These are phyloP conservation scores for Gymnopithys bicolor DNA, from an alignment of 2,797 vertebrate species.

Conservation along the genomic window DNA sequence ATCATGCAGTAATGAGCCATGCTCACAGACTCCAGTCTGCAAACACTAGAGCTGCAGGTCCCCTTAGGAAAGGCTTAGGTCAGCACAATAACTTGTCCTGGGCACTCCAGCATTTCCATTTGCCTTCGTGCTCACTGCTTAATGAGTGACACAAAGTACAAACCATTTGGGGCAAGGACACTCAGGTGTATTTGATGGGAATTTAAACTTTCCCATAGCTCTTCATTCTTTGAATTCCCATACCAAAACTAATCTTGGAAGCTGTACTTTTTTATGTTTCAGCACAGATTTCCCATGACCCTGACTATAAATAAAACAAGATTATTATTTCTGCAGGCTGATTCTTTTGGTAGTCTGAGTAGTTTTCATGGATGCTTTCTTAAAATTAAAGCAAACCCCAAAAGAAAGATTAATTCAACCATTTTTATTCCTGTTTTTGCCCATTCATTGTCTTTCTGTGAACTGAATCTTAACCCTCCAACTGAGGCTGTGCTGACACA, in stretches of 20 bases:
- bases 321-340: slow-evolving; percentile 58
- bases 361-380: slow-evolving; percentile 2
- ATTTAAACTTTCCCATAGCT: slow-evolving; percentile 60
- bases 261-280: slow-evolving; percentile 1
- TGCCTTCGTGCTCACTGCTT: background rate
- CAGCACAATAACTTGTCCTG: background rate
- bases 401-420: background rate
- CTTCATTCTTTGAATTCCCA: slow-evolving; percentile 49
- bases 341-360: slow-evolving; percentile 13
- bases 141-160: background rate
- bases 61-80: background rate
- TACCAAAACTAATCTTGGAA: slow-evolving; percentile 54
- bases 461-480: background rate
- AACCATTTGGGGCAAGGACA: background rate
- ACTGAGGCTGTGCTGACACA: background rate
- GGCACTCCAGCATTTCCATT: background rate
- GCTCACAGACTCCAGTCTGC: background rate
- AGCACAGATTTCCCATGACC: slow-evolving; percentile 55
- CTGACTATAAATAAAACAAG: slow-evolving; percentile 60
- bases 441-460: background rate
- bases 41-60: accelerated
- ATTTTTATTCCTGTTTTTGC: background rate
- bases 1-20: background rate
- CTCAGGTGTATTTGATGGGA: slow-evolving; percentile 56
- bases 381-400: background rate